Percentiles rank a stretch among this genome's conserved stretches.
These are phyloP conservation scores for Hephaestus fuliginosus DNA, from an alignment of 2,797 vertebrate genomes.

Conservation along the genomic window DNA sequence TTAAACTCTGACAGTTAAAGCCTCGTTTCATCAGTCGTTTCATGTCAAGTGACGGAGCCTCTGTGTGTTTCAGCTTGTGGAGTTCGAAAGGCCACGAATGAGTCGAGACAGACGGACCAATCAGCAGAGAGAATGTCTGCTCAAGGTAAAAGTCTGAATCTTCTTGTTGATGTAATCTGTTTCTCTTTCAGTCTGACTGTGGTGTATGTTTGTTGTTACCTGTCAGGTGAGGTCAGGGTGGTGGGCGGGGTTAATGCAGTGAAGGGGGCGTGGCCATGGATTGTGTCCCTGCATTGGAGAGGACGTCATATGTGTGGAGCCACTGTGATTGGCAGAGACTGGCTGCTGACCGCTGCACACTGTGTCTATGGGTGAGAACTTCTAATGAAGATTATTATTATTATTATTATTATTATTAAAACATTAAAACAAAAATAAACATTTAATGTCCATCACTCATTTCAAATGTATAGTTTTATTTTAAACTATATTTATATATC, in stretches of 20 bases:
- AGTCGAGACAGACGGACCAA: neutral
- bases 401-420: no score
- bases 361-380: slow-evolving; percentile 91
- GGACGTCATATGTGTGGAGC: slow-evolving; percentile 87
- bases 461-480: no score
- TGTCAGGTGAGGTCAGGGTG: slow-evolving; percentile 77
- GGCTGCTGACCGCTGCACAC: slow-evolving; percentile 94
- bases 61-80: slow-evolving; percentile 82
- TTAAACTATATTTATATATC: no score
- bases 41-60: accelerated
- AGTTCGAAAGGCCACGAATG: slow-evolving; percentile 28
- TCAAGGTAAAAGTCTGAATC: slow-evolving; percentile 40
- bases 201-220: neutral
- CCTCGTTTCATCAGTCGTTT: no score
- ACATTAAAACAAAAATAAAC: no score
- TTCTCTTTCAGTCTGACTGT: neutral
- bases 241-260: slow-evolving; percentile 87
- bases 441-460: no score
- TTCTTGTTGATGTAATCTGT: no score
- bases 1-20: neutral
- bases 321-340: slow-evolving; percentile 87
- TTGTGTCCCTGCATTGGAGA: slow-evolving; percentile 87
- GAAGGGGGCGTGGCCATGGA: slow-evolving; percentile 93
- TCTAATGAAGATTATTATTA: no score
- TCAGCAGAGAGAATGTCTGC: slow-evolving; percentile 12